phyloP scores from a whole-genome alignment of 2,113 vertebrate species.

The Microcebus murinus region DNA sequence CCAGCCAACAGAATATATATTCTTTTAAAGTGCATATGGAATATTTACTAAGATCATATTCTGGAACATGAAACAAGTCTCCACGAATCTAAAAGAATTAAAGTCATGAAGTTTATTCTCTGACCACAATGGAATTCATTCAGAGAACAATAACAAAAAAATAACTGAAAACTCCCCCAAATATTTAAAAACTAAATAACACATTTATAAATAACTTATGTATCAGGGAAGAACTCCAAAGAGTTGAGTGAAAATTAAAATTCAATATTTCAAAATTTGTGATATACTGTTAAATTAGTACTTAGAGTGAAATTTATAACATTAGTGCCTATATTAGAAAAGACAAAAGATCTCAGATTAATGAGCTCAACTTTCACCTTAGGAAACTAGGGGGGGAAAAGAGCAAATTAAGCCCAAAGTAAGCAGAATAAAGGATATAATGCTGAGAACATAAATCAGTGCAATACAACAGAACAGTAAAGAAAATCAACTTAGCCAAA shows the following conservation, averaged over 20 bases:
- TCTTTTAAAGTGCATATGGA: not conserved
- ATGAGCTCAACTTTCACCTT: not conserved
- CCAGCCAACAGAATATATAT: not conserved
- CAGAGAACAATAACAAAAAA: not conserved
- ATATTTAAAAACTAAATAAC: not conserved
- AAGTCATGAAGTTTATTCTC: not conserved
- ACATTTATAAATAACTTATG: not conserved
- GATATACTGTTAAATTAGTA: not conserved
- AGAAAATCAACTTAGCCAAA: not conserved
- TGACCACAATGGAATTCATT: not conserved
- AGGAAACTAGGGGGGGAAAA: not conserved
- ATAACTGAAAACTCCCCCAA: not conserved
- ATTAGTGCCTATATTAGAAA: not conserved
- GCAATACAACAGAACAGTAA: not conserved
- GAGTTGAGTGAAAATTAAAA: slow-evolving; percentile 6
- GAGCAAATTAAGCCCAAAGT: not conserved
- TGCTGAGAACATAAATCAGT: not conserved
- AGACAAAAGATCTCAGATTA: not conserved
- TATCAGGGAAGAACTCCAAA: not conserved
- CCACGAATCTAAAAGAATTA: not conserved
- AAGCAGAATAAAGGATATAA: not conserved
- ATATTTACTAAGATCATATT: not conserved
- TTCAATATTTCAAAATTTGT: not conserved
- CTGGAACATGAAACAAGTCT: not conserved
- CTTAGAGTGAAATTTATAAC: not conserved